These are phyloP conservation scores for Triplophysa dalaica DNA, from an alignment of 2,113 vertebrate genomes.

Conservation along the genomic window DNA sequence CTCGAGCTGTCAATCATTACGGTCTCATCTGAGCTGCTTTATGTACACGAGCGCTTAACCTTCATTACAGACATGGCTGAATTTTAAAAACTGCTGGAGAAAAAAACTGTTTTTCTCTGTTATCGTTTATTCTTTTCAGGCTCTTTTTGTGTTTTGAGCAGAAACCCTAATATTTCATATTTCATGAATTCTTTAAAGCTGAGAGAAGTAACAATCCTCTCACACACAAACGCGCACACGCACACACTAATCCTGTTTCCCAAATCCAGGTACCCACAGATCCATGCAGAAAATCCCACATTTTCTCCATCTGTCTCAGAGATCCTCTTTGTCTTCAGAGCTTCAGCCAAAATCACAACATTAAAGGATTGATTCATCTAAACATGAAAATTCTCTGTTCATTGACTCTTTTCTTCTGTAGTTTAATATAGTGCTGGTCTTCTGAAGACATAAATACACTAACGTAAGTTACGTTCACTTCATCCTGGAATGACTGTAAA, in stretches of 20 bases:
- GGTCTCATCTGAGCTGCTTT: not conserved
- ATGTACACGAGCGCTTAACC: not conserved
- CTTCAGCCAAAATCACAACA: not conserved
- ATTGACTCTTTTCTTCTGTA: no score
- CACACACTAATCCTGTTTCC: conserved; percentile 76
- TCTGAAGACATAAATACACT: no score
- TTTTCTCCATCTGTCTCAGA: conserved; percentile 65
- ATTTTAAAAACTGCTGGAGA: not conserved
- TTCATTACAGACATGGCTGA: not conserved
- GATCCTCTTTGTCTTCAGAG: conserved; percentile 42
- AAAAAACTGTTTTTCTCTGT: conserved; percentile 8
- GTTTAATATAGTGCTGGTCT: no score
- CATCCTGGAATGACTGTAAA: no score
- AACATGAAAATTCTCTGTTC: not conserved
- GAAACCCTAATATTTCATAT: conserved; percentile 57
- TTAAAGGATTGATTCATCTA: not conserved
- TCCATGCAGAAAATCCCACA: conserved; percentile 72
- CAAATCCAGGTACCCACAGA: conserved; percentile 72
- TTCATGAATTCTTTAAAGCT: conserved; percentile 59
- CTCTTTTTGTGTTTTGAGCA: conserved; percentile 28
- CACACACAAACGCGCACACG: conserved; percentile 54
- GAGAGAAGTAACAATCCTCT: not conserved
- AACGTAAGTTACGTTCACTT: no score
- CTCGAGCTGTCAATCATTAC: not conserved
- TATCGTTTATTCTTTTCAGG: conserved; percentile 30